These are phyloP conservation scores for Saccopteryx bilineata DNA, from an alignment of 2,113 vertebrate genomes.

Conservation along the genomic window DNA sequence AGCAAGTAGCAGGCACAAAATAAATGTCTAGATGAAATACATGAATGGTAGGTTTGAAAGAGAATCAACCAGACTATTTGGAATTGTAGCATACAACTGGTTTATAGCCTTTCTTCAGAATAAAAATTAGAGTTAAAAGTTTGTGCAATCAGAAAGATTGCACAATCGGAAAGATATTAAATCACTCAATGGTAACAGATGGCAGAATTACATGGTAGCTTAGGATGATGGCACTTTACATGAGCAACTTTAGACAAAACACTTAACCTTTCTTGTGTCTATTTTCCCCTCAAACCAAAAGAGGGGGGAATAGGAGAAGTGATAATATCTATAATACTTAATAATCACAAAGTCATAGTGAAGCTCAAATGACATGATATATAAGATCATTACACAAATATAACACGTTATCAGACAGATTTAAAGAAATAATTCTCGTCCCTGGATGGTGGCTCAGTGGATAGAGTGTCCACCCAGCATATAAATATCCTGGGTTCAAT, in stretches of 20 bases:
- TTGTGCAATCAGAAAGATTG: background rate
- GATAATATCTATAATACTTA: background rate
- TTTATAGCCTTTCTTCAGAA: background rate
- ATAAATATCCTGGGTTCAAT: too few relatives aligned
- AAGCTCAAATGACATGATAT: background rate
- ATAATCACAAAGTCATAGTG: background rate
- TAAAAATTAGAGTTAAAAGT: slow-evolving; percentile 30
- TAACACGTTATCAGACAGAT: background rate
- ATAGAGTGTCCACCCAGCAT: too few relatives aligned
- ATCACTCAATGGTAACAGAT: slow-evolving; percentile 23
- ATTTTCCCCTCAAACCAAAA: background rate
- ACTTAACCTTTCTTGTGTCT: slow-evolving; percentile 18
- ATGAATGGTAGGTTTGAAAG: background rate
- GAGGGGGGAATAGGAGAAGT: too few relatives aligned
- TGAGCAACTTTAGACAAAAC: slow-evolving; percentile 21
- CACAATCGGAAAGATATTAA: slow-evolving; percentile 57
- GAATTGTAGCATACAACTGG: background rate
- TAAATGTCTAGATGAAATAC: background rate
- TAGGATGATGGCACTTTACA: slow-evolving; percentile 34
- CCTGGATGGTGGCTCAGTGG: too few relatives aligned
- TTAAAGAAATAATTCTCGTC: slow-evolving; percentile 31
- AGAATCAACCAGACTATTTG: background rate
- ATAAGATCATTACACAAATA: slow-evolving; percentile 46
- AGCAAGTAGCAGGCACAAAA: background rate
- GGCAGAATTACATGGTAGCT: slow-evolving; percentile 55